Base-by-base conservation (phyloP, 2,888 invertebrate genomes). In the Hemistola chrysoprasaria region DNA sequence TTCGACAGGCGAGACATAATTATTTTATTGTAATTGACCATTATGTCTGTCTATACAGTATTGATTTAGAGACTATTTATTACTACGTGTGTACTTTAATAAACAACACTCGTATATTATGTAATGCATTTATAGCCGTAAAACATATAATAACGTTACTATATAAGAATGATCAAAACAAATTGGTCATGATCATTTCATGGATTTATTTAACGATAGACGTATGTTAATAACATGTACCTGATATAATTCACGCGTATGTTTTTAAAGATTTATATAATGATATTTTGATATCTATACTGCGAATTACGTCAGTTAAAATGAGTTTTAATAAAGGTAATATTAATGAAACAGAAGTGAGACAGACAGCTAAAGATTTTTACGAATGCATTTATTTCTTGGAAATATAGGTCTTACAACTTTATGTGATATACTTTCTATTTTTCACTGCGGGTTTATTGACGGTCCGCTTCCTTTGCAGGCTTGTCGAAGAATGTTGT, bases 21-120 rank as follows among this genome's bases (percentile, higher is more conserved):
- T 46, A 39, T 48, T 41, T 48, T 37, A 53, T 34, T 37, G 25
- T 41, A 47, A 53, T 43, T 43, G 43, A 11, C 39, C 22, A 53
- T 52, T 56, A 53, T 40, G 50, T 52, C 46, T 7, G 36, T 46
- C 36, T 35, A 27, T 27, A 30, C 28, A 41, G 40, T 53, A 47
- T 53, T 50, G 49, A 50, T 48, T 38, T 47, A 46, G 36, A 56
- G n/a, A 39, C 44, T 50, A 56, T 56, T 53, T 46, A 53, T 46
- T 45, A 37, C 32, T 10, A 28, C 34, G 40, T 42, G 29, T 20
- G 34, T 39, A 11, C 22, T 34, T 20, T 8, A 42, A 33, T 29
- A 8, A 42, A 16, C 23, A 27, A 34, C 41, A 21, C 30, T 21
- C n/a, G 8, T 11, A 39, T 38, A 31, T 34, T 44, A n/a, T 16